Evolutionary conservation across 1,140 invertebrate genomes (phyloP), one percentile per base, ranked within the genome.

Genomic region (Gonatopus flavifemur): DNA sequence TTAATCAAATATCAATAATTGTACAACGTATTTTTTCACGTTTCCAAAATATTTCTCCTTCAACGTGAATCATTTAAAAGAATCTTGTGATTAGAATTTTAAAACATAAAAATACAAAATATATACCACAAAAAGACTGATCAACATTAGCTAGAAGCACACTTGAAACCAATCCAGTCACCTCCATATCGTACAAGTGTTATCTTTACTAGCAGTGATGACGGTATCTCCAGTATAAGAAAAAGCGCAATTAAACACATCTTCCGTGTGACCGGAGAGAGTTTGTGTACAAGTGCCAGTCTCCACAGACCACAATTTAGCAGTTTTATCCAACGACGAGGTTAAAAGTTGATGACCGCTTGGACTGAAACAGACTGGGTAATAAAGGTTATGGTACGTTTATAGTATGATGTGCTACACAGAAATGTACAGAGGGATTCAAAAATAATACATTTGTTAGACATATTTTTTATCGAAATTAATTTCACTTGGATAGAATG

Each of bases 161-260:
- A 79, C 75, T 30, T 70, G 75, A 49, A 80, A 86, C 84, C 84
- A 86, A 57, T 86, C 84, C 56, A 84, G 81, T 86, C 85, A 87
- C 64, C 83, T 84, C 86, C 86, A 88, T 20, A 88, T 81, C 16
- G 81, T 77, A 65, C 86, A 88, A 8, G 83, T 86, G 66, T 87
- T 87, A 59, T 88, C 87, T 63, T 87, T 88, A 51, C 86, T 87
- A 0, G 86, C 89, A 24, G 88, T 91, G 36, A 91, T 78, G 48
- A 91, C 84, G 1, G 83, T 85, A 62, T 89, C 87, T 1, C 89
- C 89, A 2, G 84, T 78, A 66, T 91, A 90, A 13, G 86, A 90
- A 67, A 87, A 91, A 1, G 86, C 85, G 60, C 88, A 90, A 3
- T 86, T 88, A 66, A 91, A 91, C 20, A 92, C 88, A 63, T 91